These are phyloP conservation scores for Thymelicus sylvestris DNA, from an alignment of 2,888 invertebrate genomes.

Conservation along the genomic window DNA sequence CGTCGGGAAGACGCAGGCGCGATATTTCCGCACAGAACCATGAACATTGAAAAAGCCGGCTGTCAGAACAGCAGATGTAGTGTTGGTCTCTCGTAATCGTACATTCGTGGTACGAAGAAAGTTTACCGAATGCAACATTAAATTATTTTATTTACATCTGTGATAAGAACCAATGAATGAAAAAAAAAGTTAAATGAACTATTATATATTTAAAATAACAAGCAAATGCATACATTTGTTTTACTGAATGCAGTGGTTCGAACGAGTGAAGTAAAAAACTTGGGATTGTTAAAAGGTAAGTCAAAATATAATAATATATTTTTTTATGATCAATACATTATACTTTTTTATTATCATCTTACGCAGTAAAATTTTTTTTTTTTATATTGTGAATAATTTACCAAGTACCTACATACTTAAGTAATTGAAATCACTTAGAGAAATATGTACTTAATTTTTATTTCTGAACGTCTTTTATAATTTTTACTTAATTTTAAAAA, in stretches of 20 bases:
- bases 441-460: too few relatives aligned
- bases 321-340: not conserved
- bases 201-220: conserved; percentile 12
- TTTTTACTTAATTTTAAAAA: too few relatives aligned
- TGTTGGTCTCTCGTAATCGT: conserved; percentile 15
- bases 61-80: conserved; percentile 46
- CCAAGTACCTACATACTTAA: too few relatives aligned
- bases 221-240: conserved; percentile 10
- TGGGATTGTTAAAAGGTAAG: conserved; percentile 29
- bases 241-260: conserved; percentile 15
- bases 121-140: conserved; percentile 15
- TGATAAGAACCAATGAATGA: conserved; percentile 29
- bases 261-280: conserved; percentile 21
- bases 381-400: too few relatives aligned
- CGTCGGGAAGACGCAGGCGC: conserved; percentile 54
- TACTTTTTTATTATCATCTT: too few relatives aligned
- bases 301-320: not conserved
- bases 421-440: too few relatives aligned
- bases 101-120: conserved; percentile 20
- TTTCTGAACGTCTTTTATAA: too few relatives aligned
- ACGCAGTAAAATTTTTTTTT: too few relatives aligned
- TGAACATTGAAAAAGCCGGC: conserved; percentile 61
- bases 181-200: conserved; percentile 17
- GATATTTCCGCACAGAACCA: conserved; percentile 43
- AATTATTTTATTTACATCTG: conserved; percentile 9